Evolutionary conservation across 2,888 invertebrate species (phyloP), one percentile per base, ranked within the genome.

Genomic region (Drosophila atripex): DNA sequence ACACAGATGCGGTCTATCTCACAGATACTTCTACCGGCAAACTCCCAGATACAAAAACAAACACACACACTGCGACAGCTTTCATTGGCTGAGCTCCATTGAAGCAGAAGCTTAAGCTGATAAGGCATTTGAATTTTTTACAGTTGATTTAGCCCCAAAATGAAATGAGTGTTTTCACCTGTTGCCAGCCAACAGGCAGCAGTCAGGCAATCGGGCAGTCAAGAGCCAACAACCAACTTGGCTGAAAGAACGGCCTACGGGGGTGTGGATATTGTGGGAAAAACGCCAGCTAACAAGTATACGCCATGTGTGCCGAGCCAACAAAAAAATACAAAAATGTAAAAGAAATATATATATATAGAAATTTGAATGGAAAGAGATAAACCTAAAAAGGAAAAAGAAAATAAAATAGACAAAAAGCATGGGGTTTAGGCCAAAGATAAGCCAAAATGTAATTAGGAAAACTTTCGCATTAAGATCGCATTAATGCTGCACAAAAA

Each of bases 81-180:
- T 21, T 21, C 21, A 21, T 21, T 21, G 57, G 57, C 68, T 38
- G 55, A 56, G 58, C 76, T 71, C 68, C 64, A 76, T 68, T 76
- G 70, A 76, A 71, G 66, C 73, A 68, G 76, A 76, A 76, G 66
- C 68, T 55, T 59, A 68, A 70, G 66, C 77, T 68, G 76, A 76
- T 76, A 76, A 76, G 68, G 65, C 73, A 76, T 73, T 76, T 73
- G 71, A 76, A 76, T 76, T 76, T 76, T 66, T 73, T 57, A 76
- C 76, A 73, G 68, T 76, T 76, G 77, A 76, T 76, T 76, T 73
- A 76, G 60, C 65, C 64, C 68, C 52, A 60, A 76, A 70, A 50
- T 54, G 52, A 56, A 60, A 55, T 74, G 69, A 61, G 76, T 51
- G 52, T 71, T 68, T 60, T 59, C 57, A 71, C 64, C 75, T 75